A percentile compares a stretch with the other conserved stretches of the same genome.
phyloP scores from a whole-genome alignment of 2,888 invertebrate genomes.

The Girardia tigrina region DNA sequence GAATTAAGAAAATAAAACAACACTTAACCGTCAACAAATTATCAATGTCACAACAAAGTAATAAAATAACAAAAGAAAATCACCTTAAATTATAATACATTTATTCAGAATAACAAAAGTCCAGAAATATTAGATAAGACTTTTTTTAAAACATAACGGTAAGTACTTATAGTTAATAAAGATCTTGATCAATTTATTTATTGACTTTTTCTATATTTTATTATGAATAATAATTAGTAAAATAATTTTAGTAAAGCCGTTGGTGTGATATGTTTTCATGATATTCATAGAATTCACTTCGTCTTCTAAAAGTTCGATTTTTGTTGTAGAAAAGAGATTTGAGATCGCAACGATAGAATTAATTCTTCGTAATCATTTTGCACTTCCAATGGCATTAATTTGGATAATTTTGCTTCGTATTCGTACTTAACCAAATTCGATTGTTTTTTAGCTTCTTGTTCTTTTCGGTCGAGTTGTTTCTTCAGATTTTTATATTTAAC shows the following conservation, averaged over 20 bases:
- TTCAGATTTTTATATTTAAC: neutral
- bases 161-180: too few relatives aligned
- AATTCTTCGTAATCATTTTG: slow-evolving; percentile 16
- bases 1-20: too few relatives aligned
- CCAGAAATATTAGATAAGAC: too few relatives aligned
- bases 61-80: too few relatives aligned
- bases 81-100: too few relatives aligned
- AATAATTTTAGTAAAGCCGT: neutral
- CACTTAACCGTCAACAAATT: too few relatives aligned
- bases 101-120: too few relatives aligned
- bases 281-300: neutral
- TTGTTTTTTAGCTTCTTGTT: neutral
- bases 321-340: slow-evolving; percentile 15
- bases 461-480: neutral
- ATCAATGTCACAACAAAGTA: too few relatives aligned
- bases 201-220: too few relatives aligned
- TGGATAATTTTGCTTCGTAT: slow-evolving; percentile 1
- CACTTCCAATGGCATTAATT: slow-evolving; percentile 18
- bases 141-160: too few relatives aligned
- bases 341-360: neutral
- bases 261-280: neutral
- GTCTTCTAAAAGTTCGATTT: neutral
- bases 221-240: too few relatives aligned
- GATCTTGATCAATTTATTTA: too few relatives aligned
- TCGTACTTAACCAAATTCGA: neutral